phyloP scores from a whole-genome alignment of 2,797 vertebrate species.

The Limosa lapponica region DNA sequence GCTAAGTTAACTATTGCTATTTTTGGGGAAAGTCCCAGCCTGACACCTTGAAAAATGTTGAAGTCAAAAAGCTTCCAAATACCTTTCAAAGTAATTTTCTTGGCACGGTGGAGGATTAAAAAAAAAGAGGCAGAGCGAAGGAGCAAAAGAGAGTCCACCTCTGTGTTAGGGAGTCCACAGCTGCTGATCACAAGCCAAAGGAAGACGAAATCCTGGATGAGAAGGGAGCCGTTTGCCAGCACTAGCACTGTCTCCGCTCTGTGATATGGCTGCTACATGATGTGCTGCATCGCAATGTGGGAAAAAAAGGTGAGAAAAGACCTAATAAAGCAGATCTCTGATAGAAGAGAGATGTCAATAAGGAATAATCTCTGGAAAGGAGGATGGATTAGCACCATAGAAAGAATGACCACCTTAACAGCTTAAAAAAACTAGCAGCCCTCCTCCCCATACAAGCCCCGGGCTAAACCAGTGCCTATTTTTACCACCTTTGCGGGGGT shows the following conservation, averaged over 20 bases:
- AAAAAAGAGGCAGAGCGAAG: not conserved
- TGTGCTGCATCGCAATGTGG: not conserved
- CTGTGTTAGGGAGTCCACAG: not conserved
- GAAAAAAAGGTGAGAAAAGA: not conserved
- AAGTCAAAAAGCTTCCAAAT: conserved; percentile 57
- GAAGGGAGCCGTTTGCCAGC: not conserved
- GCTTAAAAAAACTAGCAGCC: not conserved
- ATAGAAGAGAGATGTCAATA: not conserved
- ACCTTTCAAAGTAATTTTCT: conserved; percentile 58
- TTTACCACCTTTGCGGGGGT: not conserved
- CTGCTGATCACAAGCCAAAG: not conserved
- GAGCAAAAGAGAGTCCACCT: not conserved
- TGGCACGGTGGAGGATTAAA: conserved; percentile 14
- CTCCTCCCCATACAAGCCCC: not conserved
- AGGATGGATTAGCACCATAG: not conserved
- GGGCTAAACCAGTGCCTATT: not conserved
- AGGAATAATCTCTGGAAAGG: not conserved
- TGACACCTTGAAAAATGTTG: conserved; percentile 66
- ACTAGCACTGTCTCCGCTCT: not conserved
- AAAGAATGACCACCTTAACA: not conserved
- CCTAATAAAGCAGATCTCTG: not conserved
- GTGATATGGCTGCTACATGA: not conserved
- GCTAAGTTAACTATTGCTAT: conserved; percentile 65
- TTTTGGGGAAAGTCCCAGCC: conserved; percentile 70
- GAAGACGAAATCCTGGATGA: conserved; percentile 2